phyloP scores from a whole-genome alignment of 2,113 vertebrate species.

The Dendropsophus ebraccatus region DNA sequence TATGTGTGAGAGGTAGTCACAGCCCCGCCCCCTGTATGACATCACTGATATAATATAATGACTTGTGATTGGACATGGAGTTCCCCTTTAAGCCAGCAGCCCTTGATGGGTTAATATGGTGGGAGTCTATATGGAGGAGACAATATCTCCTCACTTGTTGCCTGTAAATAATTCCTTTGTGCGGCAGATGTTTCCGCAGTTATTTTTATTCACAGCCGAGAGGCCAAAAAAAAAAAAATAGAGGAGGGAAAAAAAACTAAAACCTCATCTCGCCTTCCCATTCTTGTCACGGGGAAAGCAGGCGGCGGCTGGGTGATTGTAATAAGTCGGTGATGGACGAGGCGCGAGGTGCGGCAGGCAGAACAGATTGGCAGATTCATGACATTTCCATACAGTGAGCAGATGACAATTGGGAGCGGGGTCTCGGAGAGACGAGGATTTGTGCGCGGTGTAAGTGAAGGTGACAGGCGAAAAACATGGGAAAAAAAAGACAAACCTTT shows the following conservation, averaged over 20 bases:
- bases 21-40: too few species aligned
- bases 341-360: not conserved
- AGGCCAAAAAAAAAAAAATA: too few species aligned
- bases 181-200: not conserved
- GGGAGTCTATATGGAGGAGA: not conserved
- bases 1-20: not conserved
- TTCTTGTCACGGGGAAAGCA: not conserved
- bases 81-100: not conserved
- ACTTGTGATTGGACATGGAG: not conserved
- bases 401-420: not conserved
- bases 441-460: not conserved
- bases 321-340: conserved; percentile 1
- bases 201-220: conserved; percentile 14
- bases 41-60: too few species aligned
- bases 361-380: conserved; percentile 24
- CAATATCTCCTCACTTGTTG: not conserved
- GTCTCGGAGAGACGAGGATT: not conserved
- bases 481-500: too few species aligned
- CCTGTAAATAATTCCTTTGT: not conserved
- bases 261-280: not conserved
- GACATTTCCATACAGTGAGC: conserved; percentile 5
- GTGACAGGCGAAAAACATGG: not conserved
- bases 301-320: not conserved
- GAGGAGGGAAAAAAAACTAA: not conserved
- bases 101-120: not conserved